Evolutionary conservation across 2,797 vertebrate species (phyloP), one percentile per base, ranked within the genome.

Genomic region (Pseudopleuronectes americanus): DNA sequence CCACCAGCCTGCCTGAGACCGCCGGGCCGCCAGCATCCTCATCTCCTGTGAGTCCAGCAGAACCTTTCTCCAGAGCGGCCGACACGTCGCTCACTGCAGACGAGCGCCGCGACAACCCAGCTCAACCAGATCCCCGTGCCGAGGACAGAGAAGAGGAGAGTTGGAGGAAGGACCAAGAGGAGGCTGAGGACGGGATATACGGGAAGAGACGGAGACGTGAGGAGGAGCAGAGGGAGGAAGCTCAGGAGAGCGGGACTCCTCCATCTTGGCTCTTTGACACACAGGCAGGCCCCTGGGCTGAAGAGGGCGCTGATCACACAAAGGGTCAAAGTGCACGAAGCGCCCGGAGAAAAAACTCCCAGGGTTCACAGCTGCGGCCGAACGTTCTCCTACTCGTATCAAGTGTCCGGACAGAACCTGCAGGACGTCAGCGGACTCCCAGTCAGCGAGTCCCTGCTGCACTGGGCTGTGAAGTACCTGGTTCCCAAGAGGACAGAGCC

Each of bases 241-340:
- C 16, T 24, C 56, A 16, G 23, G 3, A 41, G 3, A 60, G 21
- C 14, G 0, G 6, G 1, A 90, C 87, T 23, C 89, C 80, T 38
- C 91, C 89, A 0, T 91, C 90, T 0, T 92, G 92, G 92, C 77
- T 92, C 36, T 86, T 90, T 36, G 81, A 92, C 31, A 65, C 74
- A 7, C 75, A 41, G 51, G 1, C 22, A 0, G 13, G 4, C 3
- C 38, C 53, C 9, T 22, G 48, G 8, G 24, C 24, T 0, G 24
- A 64, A 12, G 65, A 64, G 1, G 16, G 22, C n/a, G 41, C 19
- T 56, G n/a, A 68, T 58, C 57, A 41, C 10, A 16, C 16, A 4
- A 57, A 9, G 28, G 21, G 3, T 13, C 21, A 26, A 16, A 13
- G 21, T 2, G 7, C 1, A 0, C 4, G 4, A 9, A 3, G 21